Evolutionary conservation across 2,113 vertebrate genomes (phyloP), one percentile per base, ranked within the genome.

Genomic region (Xenus cinereus): DNA sequence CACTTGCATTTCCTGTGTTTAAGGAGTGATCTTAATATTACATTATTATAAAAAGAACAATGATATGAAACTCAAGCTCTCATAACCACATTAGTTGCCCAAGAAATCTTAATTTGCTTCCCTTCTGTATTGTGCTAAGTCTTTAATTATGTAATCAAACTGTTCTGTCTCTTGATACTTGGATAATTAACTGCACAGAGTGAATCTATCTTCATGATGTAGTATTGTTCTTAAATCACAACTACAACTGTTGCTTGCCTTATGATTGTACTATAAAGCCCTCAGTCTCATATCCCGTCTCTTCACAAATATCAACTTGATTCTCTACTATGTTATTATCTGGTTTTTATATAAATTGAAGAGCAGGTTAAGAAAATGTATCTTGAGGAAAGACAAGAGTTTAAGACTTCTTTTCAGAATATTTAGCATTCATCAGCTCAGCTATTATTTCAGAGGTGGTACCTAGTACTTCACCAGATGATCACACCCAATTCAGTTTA

Each of bases 1-100:
- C 89, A 93, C 94, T 87, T 80, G 74, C 45, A 75, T 90, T 97
- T 97, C 96, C 96, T 83, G 39, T 93, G 94, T 94, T 96, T 97
- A 69, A 94, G 68, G 16, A 60, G 64, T 67, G 71, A 82, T 73
- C 74, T 79, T 82, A 79, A 79, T 79, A 89, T 62, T 84, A 75
- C 4, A 3, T 78, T 87, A 87, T 71, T 88, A 79, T 50, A 84
- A 95, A 69, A 88, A 81, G 80, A 94, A 95, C 80, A 97, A 85
- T 87, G 35, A 73, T 37, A 76, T 48, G 48, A 79, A 94, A 87
- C 62, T 82, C 66, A 68, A 51, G 80, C 56, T 92, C 77, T 91
- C 35, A 14, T 39, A 84, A 94, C 51, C 4, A 4, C 81, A 62
- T 63, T 21, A 74, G 66, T 5, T 79, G n/a, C 48, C 66, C 66